Percentiles rank a stretch among this genome's conserved stretches.
Evolutionary conservation across 2,797 vertebrate species (phyloP).

Genomic region (Passerculus sandwichensis): DNA sequence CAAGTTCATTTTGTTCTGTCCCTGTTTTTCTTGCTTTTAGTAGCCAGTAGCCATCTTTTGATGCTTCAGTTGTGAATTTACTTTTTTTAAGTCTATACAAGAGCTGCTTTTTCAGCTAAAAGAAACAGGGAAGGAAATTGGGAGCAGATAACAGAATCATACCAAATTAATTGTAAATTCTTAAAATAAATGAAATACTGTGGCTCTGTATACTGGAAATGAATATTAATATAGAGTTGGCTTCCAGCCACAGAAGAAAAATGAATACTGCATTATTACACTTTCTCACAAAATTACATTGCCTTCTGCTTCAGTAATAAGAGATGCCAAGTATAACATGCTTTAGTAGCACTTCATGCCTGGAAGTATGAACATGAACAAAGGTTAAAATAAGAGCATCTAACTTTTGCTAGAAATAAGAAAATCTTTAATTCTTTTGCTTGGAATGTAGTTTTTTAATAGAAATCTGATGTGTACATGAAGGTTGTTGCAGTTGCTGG

Average conservation of each 20-base stretch:
- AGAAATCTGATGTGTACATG: conserved; percentile 17
- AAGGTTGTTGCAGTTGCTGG: conserved; percentile 31
- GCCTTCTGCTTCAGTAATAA: conserved; percentile 69
- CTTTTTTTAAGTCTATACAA: conserved; percentile 44
- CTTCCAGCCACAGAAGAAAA: conserved; percentile 71
- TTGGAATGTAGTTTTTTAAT: background rate
- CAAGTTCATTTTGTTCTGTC: conserved; percentile 56
- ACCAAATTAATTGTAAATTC: conserved; percentile 75
- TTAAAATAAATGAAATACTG: conserved; percentile 76
- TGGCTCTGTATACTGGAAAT: conserved; percentile 66
- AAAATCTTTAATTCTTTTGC: conserved; percentile 49
- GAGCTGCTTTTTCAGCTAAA: conserved; percentile 68
- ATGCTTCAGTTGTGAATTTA: conserved; percentile 65
- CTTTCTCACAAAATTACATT: conserved; percentile 62
- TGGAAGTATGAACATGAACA: conserved; percentile 57
- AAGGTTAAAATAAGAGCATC: conserved; percentile 64
- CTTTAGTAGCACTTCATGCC: conserved; percentile 62
- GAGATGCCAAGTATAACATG: conserved; percentile 59
- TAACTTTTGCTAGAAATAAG: conserved; percentile 60
- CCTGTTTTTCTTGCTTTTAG: conserved; percentile 49
- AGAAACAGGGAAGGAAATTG: conserved; percentile 70
- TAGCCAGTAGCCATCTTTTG: conserved; percentile 69
- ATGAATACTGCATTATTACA: conserved; percentile 65
- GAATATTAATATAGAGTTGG: conserved; percentile 70
- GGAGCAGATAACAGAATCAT: conserved; percentile 70